These are phyloP conservation scores for Coptotermes formosanus DNA, from an alignment of 1,140 invertebrate genomes.

Conservation along the genomic window DNA sequence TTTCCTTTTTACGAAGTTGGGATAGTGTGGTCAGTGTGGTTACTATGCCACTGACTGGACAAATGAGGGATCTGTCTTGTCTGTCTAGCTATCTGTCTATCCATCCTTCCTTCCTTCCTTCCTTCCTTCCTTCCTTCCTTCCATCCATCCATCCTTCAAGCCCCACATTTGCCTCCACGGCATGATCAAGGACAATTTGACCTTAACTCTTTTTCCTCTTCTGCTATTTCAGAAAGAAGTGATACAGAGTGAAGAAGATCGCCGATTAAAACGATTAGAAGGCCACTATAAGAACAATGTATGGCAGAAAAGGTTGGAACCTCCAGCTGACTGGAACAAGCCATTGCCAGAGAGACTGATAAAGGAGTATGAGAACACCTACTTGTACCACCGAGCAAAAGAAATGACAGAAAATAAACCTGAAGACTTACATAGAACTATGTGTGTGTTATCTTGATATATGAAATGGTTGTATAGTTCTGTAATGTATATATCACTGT, in stretches of 20 bases:
- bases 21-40: not conserved
- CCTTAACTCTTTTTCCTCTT: conserved; percentile 29
- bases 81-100: conserved; percentile 15
- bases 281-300: conserved; percentile 70
- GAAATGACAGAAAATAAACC: conserved; percentile 48
- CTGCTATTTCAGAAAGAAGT: conserved; percentile 59
- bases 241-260: conserved; percentile 66
- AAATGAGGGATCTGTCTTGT: conserved; percentile 24
- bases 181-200: no score
- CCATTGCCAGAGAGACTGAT: conserved; percentile 73
- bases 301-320: conserved; percentile 72
- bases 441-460: conserved; percentile 29
- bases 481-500: not conserved
- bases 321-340: conserved; percentile 74
- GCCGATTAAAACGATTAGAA: conserved; percentile 59
- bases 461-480: not conserved
- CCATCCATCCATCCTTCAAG: no score
- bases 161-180: no score
- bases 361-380: conserved; percentile 64
- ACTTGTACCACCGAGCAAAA: conserved; percentile 61
- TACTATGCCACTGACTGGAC: not conserved
- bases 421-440: not conserved
- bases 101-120: no score
- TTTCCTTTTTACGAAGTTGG: not conserved
- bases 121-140: no score